phyloP scores from a whole-genome alignment of 2,113 vertebrate genomes.

The Lanius collurio region DNA sequence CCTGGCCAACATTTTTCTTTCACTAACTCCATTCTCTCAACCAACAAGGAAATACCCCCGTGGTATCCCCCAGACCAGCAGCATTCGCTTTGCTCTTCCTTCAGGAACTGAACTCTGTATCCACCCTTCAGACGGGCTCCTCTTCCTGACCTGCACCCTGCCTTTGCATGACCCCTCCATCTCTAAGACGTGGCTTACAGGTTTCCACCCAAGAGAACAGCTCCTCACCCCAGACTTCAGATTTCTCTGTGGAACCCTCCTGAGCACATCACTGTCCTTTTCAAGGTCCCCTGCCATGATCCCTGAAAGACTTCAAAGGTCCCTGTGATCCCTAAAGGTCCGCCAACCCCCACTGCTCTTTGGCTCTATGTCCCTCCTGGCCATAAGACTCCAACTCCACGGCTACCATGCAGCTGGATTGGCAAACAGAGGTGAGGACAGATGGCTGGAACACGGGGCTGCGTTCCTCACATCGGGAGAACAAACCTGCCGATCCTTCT shows the following conservation, averaged over 20 bases:
- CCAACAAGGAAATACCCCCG: background rate
- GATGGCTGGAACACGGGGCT: fast-evolving
- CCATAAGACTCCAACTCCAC: background rate
- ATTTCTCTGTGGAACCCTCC: background rate
- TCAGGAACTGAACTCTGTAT: background rate
- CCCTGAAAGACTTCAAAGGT: background rate
- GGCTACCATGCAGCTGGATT: fast-evolving
- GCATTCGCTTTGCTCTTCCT: background rate
- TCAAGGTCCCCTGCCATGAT: background rate
- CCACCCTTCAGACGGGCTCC: background rate
- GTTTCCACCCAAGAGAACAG: background rate
- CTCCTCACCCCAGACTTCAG: background rate
- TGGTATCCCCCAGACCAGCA: background rate
- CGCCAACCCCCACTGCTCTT: background rate
- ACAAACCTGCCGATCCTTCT: background rate
- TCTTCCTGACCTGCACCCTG: background rate
- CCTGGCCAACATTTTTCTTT: background rate
- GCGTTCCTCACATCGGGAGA: background rate
- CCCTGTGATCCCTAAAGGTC: background rate
- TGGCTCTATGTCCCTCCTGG: background rate
- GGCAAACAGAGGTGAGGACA: background rate
- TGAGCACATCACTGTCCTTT: background rate
- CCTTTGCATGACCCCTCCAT: fast-evolving
- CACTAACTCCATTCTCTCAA: background rate
- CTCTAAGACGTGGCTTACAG: background rate